Evolutionary conservation across 2,797 vertebrate genomes (phyloP), one percentile per base, ranked within the genome.

Genomic region (Thaleichthys pacificus): DNA sequence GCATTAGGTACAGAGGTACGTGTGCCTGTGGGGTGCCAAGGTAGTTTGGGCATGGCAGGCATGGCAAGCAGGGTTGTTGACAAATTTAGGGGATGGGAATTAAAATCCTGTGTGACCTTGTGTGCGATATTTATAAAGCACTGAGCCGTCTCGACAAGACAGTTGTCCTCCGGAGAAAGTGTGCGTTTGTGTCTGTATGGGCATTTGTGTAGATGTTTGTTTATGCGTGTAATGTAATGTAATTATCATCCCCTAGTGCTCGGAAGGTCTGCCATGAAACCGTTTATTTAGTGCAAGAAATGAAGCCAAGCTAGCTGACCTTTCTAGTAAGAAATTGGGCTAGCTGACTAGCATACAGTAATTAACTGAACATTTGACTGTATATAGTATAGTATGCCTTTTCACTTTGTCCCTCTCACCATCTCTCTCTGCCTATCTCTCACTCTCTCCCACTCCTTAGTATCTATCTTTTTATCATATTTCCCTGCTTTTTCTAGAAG

Each of bases 31-130:
- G n/a, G 4, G n/a, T 21, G 32, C 61, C 0, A 14, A 66, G 69
- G 58, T 68, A 21, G 72, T 60, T 49, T 0, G 19, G 65, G 38
- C 62, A 35, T 4, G 54, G 57, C 67, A 72, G 76, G 35, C 67
- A 66, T 30, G 49, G 35, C 35, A 38, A 8, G 35, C 7, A 38
- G 9, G 35, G 47, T 57, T 68, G 79, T 47, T 78, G 82, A 82
- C 82, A 8, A 47, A 71, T 77, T 79, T 77, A 85, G 72, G 67
- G 69, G 73, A 82, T 54, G 68, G 68, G 73, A 81, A 70, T 70
- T 77, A 80, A 77, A 83, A 85, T 84, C 72, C 75, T 71, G 71
- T 11, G 42, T 14, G 35, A 70, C n/a, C 54, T 70, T 66, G 76
- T 76, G 75, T 64, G 51, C 76, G 71, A 32, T 70, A 63, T 77